Conservation (phyloP, 1,140 invertebrate genomes). For the Coptotermes formosanus region DNA sequence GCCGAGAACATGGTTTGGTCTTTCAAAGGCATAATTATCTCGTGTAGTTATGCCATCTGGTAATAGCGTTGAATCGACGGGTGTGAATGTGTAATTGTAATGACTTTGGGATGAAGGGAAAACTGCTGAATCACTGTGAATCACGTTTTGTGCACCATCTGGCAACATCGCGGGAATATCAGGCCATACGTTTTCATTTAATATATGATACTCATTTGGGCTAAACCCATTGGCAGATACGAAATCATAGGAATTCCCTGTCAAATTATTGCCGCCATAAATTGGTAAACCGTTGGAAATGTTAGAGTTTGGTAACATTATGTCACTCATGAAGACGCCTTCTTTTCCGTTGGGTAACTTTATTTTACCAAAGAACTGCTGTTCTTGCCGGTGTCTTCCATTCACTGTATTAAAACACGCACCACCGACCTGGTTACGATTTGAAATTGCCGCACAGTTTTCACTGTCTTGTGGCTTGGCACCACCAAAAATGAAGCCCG, state of each 20-base stretch:
- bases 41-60: no score
- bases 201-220: background rate
- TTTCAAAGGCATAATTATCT: no score
- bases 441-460: no score
- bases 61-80: background rate
- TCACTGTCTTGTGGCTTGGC: no score
- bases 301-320: background rate
- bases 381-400: background rate
- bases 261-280: background rate
- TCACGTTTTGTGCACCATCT: background rate
- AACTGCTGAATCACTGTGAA: background rate
- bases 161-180: background rate
- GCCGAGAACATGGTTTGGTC: no score
- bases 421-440: no score
- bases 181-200: background rate
- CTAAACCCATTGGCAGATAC: background rate
- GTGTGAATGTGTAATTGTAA: background rate
- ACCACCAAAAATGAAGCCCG: no score
- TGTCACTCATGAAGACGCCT: constrained; percentile 26
- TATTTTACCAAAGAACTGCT: constrained; percentile 28
- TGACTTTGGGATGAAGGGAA: background rate
- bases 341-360: constrained; percentile 25
- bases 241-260: background rate
- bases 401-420: no score
- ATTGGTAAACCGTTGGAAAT: background rate